Evolutionary conservation across 1,140 invertebrate species (phyloP).

Genomic region (Lepeophtheirus salmonis): DNA sequence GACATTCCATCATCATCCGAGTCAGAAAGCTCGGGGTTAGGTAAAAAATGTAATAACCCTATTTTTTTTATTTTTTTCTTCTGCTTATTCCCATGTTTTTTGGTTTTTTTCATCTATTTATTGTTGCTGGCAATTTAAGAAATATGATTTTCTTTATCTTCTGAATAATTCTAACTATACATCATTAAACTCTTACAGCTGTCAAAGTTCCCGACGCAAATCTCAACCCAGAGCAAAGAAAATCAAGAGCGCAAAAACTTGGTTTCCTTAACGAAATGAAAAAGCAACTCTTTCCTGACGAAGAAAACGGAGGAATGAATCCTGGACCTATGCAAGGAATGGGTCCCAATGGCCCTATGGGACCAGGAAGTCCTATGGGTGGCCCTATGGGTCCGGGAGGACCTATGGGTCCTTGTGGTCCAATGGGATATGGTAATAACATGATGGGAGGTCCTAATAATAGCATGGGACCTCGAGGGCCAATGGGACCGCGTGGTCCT

Average conservation of each 20-base stretch:
- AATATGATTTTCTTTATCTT: not conserved
- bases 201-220: conserved; percentile 65
- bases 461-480: conserved; percentile 9
- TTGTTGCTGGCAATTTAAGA: too few species aligned
- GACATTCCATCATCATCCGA: not conserved
- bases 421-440: conserved; percentile 16
- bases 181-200: conserved; percentile 3
- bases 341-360: conserved; percentile 24
- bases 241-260: conserved; percentile 74
- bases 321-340: conserved; percentile 14
- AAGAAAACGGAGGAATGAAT: conserved; percentile 17
- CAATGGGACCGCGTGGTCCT: not conserved
- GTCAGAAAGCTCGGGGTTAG: not conserved
- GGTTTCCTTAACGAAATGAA: conserved; percentile 16
- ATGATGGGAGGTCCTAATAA: conserved; percentile 12
- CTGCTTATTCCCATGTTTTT: not conserved
- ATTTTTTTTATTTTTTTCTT: not conserved
- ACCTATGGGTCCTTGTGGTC: conserved; percentile 18
- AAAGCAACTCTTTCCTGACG: conserved; percentile 18
- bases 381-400: conserved; percentile 14
- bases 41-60: not conserved
- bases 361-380: conserved; percentile 5
- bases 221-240: conserved; percentile 80
- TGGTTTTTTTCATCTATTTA: not conserved
- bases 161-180: not conserved